Percentiles rank a stretch among this genome's conserved stretches.
These are phyloP conservation scores for Chloropsis cyanopogon DNA, from an alignment of 2,113 vertebrate species.

Conservation along the genomic window DNA sequence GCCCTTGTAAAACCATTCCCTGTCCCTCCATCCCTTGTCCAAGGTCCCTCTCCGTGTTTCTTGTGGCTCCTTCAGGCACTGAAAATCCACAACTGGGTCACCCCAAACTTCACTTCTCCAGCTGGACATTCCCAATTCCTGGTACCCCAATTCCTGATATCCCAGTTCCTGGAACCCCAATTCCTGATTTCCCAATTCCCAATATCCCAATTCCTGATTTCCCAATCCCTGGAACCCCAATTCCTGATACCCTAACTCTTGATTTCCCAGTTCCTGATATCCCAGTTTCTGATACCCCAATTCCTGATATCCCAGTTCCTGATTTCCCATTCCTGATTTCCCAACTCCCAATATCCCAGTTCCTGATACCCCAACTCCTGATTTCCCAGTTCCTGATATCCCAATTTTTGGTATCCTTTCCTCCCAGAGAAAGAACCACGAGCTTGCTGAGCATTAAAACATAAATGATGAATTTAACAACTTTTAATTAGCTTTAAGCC, in stretches of 20 bases:
- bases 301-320: too few relatives aligned
- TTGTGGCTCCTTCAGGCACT: background rate
- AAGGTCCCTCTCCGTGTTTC: background rate
- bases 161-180: background rate
- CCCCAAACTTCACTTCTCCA: background rate
- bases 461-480: background rate
- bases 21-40: background rate
- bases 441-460: background rate
- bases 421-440: background rate
- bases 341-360: too few relatives aligned
- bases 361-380: too few relatives aligned
- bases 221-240: too few relatives aligned
- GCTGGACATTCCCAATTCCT: background rate
- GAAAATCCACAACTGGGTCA: background rate
- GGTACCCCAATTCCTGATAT: background rate
- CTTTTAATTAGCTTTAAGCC: background rate
- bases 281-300: too few relatives aligned
- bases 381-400: too few relatives aligned
- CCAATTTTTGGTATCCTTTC: background rate
- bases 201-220: too few relatives aligned
- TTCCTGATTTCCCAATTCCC: too few relatives aligned
- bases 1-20: background rate
- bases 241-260: too few relatives aligned
- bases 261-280: too few relatives aligned
- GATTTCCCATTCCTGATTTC: too few relatives aligned